Conservation (phyloP, 2,888 invertebrate species). For the Acrocera orbiculus region DNA sequence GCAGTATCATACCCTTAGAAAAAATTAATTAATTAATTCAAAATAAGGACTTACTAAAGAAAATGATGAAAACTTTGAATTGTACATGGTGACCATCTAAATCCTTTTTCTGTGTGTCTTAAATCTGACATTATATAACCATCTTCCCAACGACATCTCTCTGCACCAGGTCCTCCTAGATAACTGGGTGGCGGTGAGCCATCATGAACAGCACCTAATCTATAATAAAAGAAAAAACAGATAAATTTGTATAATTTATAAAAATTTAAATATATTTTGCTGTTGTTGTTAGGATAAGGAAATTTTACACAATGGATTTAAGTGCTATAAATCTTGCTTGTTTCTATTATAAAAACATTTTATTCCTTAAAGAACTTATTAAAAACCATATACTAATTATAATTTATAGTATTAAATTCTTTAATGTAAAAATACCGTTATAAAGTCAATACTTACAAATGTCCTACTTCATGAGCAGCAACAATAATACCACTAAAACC, state of each 20-base stretch:
- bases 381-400: too few relatives aligned
- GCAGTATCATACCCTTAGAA: too few relatives aligned
- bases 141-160: slow-evolving; percentile 89
- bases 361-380: too few relatives aligned
- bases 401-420: too few relatives aligned
- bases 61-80: slow-evolving; percentile 90
- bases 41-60: slow-evolving; percentile 53
- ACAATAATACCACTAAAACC: slow-evolving; percentile 94
- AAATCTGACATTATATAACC: slow-evolving; percentile 93
- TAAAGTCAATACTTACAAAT: too few relatives aligned
- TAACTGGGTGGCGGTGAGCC: slow-evolving; percentile 90
- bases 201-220: slow-evolving; percentile 89
- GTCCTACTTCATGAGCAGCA: slow-evolving; percentile 91
- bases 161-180: slow-evolving; percentile 84
- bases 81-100: slow-evolving; percentile 86
- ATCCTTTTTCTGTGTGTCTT: slow-evolving; percentile 84
- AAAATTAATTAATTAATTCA: too few relatives aligned
- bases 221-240: slow-evolving; percentile 24
- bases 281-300: too few relatives aligned
- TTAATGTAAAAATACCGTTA: too few relatives aligned
- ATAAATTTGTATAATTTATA: neutral
- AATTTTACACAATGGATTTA: too few relatives aligned
- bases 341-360: too few relatives aligned
- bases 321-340: too few relatives aligned
- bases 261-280: slow-evolving; percentile 5